phyloP scores from a whole-genome alignment of 2,888 invertebrate species.

The Hydroisotoma schaefferi region DNA sequence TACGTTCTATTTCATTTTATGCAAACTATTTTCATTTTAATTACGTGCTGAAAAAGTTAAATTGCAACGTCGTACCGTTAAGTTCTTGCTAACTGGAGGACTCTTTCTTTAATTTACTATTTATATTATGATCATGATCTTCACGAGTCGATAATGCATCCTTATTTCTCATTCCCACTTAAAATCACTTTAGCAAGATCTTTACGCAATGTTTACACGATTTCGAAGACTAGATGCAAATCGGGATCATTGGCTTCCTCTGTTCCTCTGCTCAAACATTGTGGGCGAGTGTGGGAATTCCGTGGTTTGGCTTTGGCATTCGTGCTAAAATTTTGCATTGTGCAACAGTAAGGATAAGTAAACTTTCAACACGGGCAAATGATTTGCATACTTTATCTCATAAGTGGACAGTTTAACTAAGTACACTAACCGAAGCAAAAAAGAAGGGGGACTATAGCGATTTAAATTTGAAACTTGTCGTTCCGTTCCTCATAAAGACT shows the following conservation, averaged over 20 bases:
- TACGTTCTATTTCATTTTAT: too few species aligned
- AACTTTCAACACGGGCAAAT: not conserved
- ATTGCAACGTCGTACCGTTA: too few species aligned
- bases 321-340: not conserved
- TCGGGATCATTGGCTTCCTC: conserved; percentile 14
- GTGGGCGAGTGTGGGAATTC: conserved; percentile 11
- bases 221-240: not conserved
- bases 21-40: too few species aligned
- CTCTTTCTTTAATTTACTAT: too few species aligned
- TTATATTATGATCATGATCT: too few species aligned
- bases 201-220: too few species aligned
- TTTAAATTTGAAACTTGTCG: not conserved
- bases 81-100: too few species aligned
- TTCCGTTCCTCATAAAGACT: not conserved
- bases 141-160: too few species aligned
- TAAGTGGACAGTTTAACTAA: not conserved
- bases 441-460: not conserved
- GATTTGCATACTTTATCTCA: not conserved
- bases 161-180: too few species aligned
- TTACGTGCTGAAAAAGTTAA: too few species aligned
- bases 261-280: conserved; percentile 11
- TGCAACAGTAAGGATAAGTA: not conserved
- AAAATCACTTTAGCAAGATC: too few species aligned
- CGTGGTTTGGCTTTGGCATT: conserved; percentile 15
- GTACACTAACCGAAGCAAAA: too few species aligned